Conservation (phyloP, 2,888 invertebrate genomes). For the Drosophila ustulata region DNA sequence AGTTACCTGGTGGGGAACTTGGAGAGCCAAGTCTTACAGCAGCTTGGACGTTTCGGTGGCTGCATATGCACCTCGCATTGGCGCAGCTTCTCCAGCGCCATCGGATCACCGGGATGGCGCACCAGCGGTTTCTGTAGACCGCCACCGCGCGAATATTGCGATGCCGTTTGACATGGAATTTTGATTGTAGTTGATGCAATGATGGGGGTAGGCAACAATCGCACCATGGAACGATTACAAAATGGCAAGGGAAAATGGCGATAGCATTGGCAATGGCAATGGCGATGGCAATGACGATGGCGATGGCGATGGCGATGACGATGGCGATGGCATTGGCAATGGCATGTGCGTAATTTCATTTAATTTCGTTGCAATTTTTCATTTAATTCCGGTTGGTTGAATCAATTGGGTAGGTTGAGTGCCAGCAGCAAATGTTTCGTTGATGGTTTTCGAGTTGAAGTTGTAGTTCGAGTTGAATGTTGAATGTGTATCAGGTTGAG, state of each 20-base stretch:
- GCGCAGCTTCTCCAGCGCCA: slow-evolving; percentile 92
- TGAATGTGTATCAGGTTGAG: slow-evolving; percentile 45
- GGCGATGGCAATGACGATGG: slow-evolving; percentile 23
- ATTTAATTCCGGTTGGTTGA: slow-evolving; percentile 67
- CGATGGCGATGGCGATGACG: slow-evolving; percentile 18
- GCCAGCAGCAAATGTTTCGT: slow-evolving; percentile 57
- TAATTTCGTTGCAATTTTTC: slow-evolving; percentile 70
- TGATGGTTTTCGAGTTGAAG: slow-evolving; percentile 43
- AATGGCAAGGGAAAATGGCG: slow-evolving; percentile 22
- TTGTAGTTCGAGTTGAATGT: slow-evolving; percentile 42
- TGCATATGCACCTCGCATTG: slow-evolving; percentile 97
- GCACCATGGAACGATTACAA: slow-evolving; percentile 26
- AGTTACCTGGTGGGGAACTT: slow-evolving; percentile 94
- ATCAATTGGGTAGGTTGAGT: slow-evolving; percentile 57
- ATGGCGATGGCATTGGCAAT: slow-evolving; percentile 30
- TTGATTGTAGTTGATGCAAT: slow-evolving; percentile 73
- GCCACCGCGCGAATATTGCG: slow-evolving; percentile 74
- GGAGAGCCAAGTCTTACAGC: slow-evolving; percentile 96
- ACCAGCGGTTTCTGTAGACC: slow-evolving; percentile 93
- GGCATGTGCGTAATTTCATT: slow-evolving; percentile 73
- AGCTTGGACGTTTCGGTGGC: slow-evolving; percentile 91
- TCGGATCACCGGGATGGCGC: slow-evolving; percentile 91
- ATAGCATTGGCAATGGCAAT: slow-evolving; percentile 31
- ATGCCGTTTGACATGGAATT: slow-evolving; percentile 80
- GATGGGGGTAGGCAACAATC: slow-evolving; percentile 25